Base-by-base conservation (phyloP, 2,797 vertebrate genomes). In the Carduelis carduelis region DNA sequence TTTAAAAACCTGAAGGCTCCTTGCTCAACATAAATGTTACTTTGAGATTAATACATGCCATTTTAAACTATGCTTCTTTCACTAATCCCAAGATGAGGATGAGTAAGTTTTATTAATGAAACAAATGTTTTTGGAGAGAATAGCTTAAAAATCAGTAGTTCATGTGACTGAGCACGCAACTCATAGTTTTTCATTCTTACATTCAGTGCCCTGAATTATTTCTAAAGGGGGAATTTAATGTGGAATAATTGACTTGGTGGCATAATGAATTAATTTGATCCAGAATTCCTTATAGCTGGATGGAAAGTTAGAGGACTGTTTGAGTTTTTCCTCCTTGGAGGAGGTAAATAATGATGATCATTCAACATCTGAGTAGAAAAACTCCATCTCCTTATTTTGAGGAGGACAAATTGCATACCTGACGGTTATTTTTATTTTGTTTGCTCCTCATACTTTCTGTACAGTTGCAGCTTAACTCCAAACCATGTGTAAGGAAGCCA, bases 171-270 rank as follows among this genome's bases (percentile, higher is more conserved):
- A 96, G 90, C 95, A 94, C 92, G 88, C 69, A 96, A 76, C 84
- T 93, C 84, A 96, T 97, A 95, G 98, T 98, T 98, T 98, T 98
- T 98, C 98, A 98, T 98, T 98, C 98, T 98, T 98, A 81, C 65
- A 82, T 64, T 49, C 64, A 8, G 32, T 84, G 60, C 57, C 57
- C 22, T 70, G 46, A 75, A 47, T 39, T 13, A 30, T 75, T 87
- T 87, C 53, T 68, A 26, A 68, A 82, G 28, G 35, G 24, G 22
- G n/a, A 70, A 26, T 85, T 90, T 63, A 12, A 47, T 66, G n/a
- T 84, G 43, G 8, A 78, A n/a, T 69, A 86, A 68, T 27, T 91
- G 49, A 34, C 32, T 87, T 18, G 52, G 21, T 61, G 68, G 4
- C 26, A 35, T 53, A 53, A 80, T 56, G 5, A 17, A 7, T 83